phyloP scores from a whole-genome alignment of 2,797 vertebrate species.

The Petrocephalus sullivani region DNA sequence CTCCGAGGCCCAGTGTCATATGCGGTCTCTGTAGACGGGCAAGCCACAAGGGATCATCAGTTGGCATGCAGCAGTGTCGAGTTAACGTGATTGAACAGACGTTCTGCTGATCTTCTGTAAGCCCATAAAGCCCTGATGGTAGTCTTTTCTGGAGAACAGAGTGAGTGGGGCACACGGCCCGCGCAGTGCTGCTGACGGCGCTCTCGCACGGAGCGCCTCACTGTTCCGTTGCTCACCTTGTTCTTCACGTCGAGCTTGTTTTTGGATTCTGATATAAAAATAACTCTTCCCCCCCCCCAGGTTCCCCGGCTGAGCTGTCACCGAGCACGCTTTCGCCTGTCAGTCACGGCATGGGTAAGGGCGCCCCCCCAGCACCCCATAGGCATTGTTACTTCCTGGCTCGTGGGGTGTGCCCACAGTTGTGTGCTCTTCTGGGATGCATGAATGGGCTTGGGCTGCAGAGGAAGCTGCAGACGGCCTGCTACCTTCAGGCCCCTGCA shows the following conservation, averaged over 20 bases:
- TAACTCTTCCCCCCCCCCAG: conserved; percentile 51
- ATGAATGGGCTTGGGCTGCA: neutral
- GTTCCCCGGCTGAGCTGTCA: conserved; percentile 94
- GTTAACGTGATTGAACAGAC: neutral
- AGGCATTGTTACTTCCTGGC: neutral
- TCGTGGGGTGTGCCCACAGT: neutral
- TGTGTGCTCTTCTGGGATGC: neutral
- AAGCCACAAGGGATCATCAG: too few species aligned
- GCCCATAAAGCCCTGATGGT: neutral
- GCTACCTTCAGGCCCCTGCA: neutral
- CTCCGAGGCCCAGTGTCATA: neutral
- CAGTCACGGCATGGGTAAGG: conserved; percentile 85
- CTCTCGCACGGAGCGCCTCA: neutral
- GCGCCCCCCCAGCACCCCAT: neutral
- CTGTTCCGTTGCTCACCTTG: neutral
- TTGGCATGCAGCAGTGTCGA: too few species aligned
- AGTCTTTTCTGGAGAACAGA: neutral
- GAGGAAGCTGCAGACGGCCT: neutral
- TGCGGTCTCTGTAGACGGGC: neutral
- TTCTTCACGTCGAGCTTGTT: neutral
- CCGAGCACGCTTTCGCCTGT: conserved; percentile 88
- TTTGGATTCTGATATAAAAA: conserved; percentile 12
- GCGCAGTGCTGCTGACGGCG: neutral
- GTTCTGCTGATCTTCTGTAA: neutral
- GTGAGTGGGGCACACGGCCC: neutral